Evolutionary conservation across 1,140 invertebrate species (phyloP), one percentile per base, ranked within the genome.

Genomic region (Zeugodacus cucurbitae): DNA sequence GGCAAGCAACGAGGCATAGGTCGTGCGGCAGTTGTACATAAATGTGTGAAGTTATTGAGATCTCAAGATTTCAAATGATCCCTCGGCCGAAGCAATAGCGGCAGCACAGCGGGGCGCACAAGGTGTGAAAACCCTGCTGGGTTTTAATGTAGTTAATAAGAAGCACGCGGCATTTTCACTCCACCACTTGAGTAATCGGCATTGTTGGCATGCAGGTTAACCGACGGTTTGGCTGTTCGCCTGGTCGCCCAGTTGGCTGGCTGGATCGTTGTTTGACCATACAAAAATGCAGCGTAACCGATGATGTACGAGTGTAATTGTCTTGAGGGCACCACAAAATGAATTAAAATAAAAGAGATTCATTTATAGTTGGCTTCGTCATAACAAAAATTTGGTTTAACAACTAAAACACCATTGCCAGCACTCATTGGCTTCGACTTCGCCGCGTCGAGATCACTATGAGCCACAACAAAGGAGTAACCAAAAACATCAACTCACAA

Each of bases 111-210:
- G 91, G 92, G 92, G 90, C 88, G 90, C 91, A 90, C 88, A 91
- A 93, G 92, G 92, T 93, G 92, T 93, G 92, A 93, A 93, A 92
- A 93, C 91, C 92, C 92, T 93, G 92, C 92, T 93, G 92, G 91
- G 91, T 91, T 91, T 92, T 93, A 93, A 92, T 93, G 91, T 90
- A 92, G 92, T 92, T 92, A 93, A 93, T 92, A 93, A 93, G 92
- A 92, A 92, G 88, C 89, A 89, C 89, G 89, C 82, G 89, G 89
- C 88, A 82, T 74, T 54, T 70, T 54, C 74, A 87, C 37, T 58
- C 44, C 34, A 87, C 29, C 86, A 59, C 78, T 87, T 34, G 82
- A 54, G 70, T 34, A 74, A 37, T 34, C 44, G 37, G 41, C 22
- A 34, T 32, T 10, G 29, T 41, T 48, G n/a, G 57, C 87, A 78